Conservation (phyloP, 2,888 invertebrate species). For the Thymelicus lineola region DNA sequence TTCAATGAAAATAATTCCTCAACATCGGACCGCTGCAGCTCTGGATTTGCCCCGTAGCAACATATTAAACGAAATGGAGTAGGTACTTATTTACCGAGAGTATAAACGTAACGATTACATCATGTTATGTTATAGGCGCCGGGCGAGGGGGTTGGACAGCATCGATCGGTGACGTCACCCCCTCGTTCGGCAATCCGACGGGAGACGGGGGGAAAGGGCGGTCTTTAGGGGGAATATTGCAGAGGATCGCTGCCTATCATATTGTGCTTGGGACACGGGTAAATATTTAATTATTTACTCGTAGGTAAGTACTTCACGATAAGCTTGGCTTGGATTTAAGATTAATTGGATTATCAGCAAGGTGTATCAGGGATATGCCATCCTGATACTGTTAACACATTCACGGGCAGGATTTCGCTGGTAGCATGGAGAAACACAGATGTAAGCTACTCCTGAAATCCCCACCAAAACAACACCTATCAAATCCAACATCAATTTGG, state of each 20-base stretch:
- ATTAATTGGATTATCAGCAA: no score
- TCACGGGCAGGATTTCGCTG: no score
- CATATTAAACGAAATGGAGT: conserved; percentile 39
- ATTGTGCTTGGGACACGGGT: background rate
- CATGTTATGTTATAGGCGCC: conserved; percentile 41
- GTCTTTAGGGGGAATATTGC: conserved; percentile 1
- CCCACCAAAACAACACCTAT: no score
- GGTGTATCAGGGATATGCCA: no score
- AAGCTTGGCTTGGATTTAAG: no score
- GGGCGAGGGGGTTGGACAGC: conserved; percentile 39
- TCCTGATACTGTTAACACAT: no score
- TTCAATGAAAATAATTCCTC: background rate
- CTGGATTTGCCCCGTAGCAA: background rate
- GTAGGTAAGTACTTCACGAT: no score
- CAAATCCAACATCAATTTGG: no score
- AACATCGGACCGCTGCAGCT: background rate
- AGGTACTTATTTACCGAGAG: conserved; percentile 13
- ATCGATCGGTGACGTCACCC: conserved; percentile 60
- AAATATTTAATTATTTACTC: no score
- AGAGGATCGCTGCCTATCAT: background rate
- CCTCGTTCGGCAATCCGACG: conserved; percentile 42
- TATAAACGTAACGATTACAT: conserved; percentile 48
- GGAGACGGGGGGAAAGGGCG: conserved; percentile 23
- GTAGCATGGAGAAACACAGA: no score
- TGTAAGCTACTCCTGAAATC: no score